Base-by-base conservation (phyloP, 2,797 vertebrate species). In the Tachyglossus aculeatus region DNA sequence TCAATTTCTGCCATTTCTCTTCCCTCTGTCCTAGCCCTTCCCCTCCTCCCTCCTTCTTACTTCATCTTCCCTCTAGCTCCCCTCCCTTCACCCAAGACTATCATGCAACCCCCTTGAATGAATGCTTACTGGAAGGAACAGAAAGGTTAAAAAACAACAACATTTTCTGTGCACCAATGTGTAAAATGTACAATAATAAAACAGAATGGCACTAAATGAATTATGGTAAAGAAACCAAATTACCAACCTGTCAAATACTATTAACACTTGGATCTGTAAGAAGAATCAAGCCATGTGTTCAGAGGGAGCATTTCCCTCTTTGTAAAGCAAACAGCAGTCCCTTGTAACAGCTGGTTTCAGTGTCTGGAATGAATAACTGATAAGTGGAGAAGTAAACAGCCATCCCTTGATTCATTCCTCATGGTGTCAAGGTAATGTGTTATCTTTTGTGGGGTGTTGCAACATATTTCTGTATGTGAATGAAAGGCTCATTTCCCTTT, bases 101-200 rank as follows among this genome's bases (percentile, higher is more conserved):
- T 48, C 53, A 58, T 25, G 33, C 33, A 74, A 53, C 37, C 66
- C 50, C 45, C 79, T 67, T 70, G 67, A 89, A 81, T 82, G 90
- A 90, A 76, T 78, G 84, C 82, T 86, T 82, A 80, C 67, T 71
- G 60, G 77, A 76, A 90, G 66, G 81, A 87, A 83, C 74, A 73
- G 74, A 87, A 88, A 53, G 82, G 65, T 76, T 87, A 62, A 47
- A 36, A 76, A 59, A 53, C 59, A 53, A 27, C 43, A 73, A 54
- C 60, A 36, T 82, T 86, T 88, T 88, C 67, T 84, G 82, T 73
- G 88, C 81, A 78, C 78, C 81, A 31, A 27, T 13, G 80, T 92
- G 83, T 86, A 91, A 89, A 89, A 88, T 74, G 77, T 86, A 86
- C 81, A 72, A 80, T 85, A 90, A 90, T 83, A 90, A 88, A 88